Evolutionary conservation across 2,113 vertebrate genomes (phyloP).

Genomic region (Paraplagusia blochii): DNA sequence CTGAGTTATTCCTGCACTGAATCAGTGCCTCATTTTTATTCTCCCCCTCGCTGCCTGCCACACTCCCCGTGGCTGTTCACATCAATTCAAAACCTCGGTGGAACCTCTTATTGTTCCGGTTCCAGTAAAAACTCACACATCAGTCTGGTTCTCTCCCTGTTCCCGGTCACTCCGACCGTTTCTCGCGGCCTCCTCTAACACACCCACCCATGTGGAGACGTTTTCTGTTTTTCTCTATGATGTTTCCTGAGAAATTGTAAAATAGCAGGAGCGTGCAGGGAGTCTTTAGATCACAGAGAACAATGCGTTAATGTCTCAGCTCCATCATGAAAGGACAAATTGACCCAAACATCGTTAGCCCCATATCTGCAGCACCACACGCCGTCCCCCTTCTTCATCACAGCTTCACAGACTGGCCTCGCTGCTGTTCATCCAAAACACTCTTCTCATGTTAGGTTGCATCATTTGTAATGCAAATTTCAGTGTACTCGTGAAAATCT

Average conservation of each 20-base stretch:
- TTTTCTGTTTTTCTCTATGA: no score
- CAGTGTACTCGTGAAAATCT: neutral
- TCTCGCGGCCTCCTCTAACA: constrained; percentile 19
- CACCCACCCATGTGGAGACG: neutral
- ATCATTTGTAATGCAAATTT: constrained; percentile 16
- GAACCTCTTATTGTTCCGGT: constrained; percentile 38
- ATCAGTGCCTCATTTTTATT: constrained; percentile 1
- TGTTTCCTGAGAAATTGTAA: no score
- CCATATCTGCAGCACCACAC: no score
- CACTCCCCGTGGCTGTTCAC: constrained; percentile 16
- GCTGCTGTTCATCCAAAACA: neutral
- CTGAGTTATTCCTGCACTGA: constrained; percentile 1
- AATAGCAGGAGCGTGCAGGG: no score
- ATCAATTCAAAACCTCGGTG: constrained; percentile 34
- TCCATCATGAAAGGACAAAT: no score
- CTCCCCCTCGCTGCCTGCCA: neutral
- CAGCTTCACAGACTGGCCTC: constrained; percentile 26
- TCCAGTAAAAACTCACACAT: constrained; percentile 8
- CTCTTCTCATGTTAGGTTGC: constrained; percentile 3
- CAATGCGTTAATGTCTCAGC: no score
- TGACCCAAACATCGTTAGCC: no score
- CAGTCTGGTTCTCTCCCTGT: constrained; percentile 11
- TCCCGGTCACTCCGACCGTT: constrained; percentile 6
- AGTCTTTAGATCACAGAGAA: no score
- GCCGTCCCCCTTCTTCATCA: constrained; percentile 5